phyloP scores from a whole-genome alignment of 2,888 invertebrate species.

The Ophraella communa region DNA sequence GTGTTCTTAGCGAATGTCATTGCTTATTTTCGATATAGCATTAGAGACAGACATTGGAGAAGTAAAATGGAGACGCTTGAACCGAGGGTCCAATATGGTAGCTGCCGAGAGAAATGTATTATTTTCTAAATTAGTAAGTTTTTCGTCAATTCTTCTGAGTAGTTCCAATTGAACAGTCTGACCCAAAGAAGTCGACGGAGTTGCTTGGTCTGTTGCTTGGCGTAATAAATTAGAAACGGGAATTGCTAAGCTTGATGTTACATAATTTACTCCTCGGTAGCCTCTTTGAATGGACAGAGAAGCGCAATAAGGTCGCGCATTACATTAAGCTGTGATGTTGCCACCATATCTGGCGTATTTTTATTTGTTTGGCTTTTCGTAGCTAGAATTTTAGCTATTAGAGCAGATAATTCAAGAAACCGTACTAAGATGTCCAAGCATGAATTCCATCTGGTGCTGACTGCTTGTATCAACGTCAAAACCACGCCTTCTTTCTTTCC shows the following conservation, averaged over 20 bases:
- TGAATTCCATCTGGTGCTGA: constrained; percentile 4
- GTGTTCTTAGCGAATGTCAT: neutral
- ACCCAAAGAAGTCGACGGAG: neutral
- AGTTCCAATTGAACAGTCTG: neutral
- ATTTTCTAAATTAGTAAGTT: neutral
- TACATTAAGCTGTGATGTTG: neutral
- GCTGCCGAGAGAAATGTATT: neutral
- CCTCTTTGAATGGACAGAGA: neutral
- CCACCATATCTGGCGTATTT: neutral
- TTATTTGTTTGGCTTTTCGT: no score
- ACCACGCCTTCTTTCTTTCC: neutral
- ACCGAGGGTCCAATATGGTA: neutral
- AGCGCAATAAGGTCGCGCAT: neutral
- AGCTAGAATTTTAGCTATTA: neutral
- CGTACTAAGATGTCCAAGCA: neutral
- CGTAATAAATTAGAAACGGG: neutral
- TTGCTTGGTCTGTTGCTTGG: neutral
- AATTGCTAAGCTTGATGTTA: neutral
- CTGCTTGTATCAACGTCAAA: neutral
- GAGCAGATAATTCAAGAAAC: neutral
- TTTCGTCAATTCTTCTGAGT: neutral
- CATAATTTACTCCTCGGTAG: neutral
- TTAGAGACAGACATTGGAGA: neutral
- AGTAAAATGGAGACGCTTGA: neutral
- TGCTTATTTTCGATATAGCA: neutral